Evolutionary conservation across 2,797 vertebrate species (phyloP).

Genomic region (Spinus pinus): DNA sequence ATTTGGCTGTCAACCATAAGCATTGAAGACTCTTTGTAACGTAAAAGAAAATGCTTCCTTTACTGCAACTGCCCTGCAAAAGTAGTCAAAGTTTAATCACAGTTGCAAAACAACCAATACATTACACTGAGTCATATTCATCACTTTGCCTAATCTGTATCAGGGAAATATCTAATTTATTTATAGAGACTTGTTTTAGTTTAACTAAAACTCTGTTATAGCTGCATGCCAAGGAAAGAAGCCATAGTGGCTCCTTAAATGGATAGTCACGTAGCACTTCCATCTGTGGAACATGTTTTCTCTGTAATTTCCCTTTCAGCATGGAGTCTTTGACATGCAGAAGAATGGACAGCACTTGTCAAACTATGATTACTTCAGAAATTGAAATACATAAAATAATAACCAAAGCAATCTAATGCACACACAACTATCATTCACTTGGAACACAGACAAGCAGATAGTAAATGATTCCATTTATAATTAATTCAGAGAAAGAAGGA

Average conservation of each 20-base stretch:
- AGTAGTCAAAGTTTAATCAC: background rate
- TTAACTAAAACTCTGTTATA: background rate
- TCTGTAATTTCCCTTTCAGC: background rate
- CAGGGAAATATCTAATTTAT: background rate
- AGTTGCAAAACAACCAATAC: background rate
- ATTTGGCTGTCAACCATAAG: background rate
- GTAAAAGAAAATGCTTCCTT: background rate
- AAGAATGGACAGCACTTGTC: conserved; percentile 28
- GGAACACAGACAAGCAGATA: conserved; percentile 20
- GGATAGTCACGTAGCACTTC: background rate
- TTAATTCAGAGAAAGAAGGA: conserved; percentile 15
- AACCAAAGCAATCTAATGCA: conserved; percentile 30
- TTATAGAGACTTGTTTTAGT: background rate
- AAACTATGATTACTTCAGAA: conserved; percentile 21
- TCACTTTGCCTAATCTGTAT: background rate
- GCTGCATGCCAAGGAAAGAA: background rate
- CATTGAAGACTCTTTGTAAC: background rate
- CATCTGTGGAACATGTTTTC: background rate
- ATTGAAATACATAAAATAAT: conserved; percentile 42
- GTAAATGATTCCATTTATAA: conserved; percentile 38
- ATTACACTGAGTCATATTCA: background rate
- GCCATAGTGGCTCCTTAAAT: background rate
- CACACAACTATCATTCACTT: conserved; percentile 9
- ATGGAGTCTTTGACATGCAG: background rate
- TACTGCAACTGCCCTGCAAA: background rate